Evolutionary conservation across 2,888 invertebrate species (phyloP).

Genomic region (Aspidiotus destructor): DNA sequence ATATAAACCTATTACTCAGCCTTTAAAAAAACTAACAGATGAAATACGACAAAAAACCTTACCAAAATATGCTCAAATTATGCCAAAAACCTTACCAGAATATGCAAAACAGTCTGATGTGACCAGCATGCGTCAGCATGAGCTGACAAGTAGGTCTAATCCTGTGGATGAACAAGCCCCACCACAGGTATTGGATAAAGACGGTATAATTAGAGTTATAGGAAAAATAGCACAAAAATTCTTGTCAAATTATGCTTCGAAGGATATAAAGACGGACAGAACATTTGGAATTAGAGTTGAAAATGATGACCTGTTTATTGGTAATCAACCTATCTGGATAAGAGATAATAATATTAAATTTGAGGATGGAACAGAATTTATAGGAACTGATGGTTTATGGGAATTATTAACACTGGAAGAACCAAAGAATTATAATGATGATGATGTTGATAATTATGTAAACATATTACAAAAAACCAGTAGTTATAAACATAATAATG

Average conservation of each 20-base stretch:
- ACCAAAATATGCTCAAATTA: conserved; percentile 14
- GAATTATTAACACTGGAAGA: conserved; percentile 13
- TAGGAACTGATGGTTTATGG: conserved; percentile 12
- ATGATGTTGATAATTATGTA: conserved; percentile 9
- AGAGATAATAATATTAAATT: conserved; percentile 15
- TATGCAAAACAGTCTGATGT: conserved; percentile 11
- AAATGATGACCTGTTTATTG: conserved; percentile 13
- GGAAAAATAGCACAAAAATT: conserved; percentile 13
- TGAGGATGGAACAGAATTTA: conserved; percentile 12
- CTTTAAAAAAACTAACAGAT: conserved; percentile 8
- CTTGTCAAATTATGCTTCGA: conserved; percentile 12
- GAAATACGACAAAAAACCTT: conserved; percentile 10
- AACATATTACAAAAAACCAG: conserved; percentile 13
- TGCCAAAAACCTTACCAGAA: conserved; percentile 11
- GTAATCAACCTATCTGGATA: conserved; percentile 14
- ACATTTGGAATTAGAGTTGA: conserved; percentile 5
- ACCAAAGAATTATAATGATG: conserved; percentile 10
- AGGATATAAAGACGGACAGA: conserved; percentile 1
- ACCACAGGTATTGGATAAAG: conserved; percentile 14
- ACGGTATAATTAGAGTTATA: conserved; percentile 8
- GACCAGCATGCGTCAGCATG: conserved; percentile 1
- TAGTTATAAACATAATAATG: conserved; percentile 16
- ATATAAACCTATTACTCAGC: conserved; percentile 4
- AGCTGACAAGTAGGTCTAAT: conserved; percentile 2
- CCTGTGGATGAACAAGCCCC: conserved; percentile 5